phyloP scores from a whole-genome alignment of 2,797 vertebrate genomes.

The Myotis daubentonii region DNA sequence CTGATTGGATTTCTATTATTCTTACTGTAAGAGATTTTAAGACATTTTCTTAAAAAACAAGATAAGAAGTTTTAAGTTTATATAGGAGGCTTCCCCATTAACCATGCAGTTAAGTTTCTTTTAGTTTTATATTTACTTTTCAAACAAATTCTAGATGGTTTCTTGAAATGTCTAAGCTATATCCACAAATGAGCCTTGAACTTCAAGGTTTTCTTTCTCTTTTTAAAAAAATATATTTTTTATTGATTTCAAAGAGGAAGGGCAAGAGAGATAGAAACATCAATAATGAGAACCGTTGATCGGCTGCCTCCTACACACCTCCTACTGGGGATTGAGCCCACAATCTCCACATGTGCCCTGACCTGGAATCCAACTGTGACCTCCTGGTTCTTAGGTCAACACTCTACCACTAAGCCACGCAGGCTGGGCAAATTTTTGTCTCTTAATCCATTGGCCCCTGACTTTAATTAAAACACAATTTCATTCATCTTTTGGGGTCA shows the following conservation, averaged over 20 bases:
- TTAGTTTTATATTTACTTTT: conserved; percentile 27
- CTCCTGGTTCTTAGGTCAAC: too few species aligned
- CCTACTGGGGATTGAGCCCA: too few species aligned
- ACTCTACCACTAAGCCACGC: too few species aligned
- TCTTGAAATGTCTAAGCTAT: conserved; percentile 43
- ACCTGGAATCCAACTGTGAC: too few species aligned
- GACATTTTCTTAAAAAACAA: conserved; percentile 54
- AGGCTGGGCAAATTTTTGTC: too few species aligned
- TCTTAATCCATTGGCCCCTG: conserved; percentile 10
- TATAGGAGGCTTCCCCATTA: neutral
- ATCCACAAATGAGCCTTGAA: conserved; percentile 12
- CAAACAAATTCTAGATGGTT: conserved; percentile 29
- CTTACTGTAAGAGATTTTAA: conserved; percentile 16
- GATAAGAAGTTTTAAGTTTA: conserved; percentile 21
- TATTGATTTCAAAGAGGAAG: too few species aligned
- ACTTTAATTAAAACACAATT: conserved; percentile 37
- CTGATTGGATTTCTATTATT: conserved; percentile 21
- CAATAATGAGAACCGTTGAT: too few species aligned
- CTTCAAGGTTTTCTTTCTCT: neutral
- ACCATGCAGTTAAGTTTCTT: neutral
- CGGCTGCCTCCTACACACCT: too few species aligned
- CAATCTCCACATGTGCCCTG: too few species aligned
- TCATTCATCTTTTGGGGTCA: neutral
- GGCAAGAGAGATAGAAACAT: too few species aligned
- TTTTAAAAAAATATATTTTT: too few species aligned